These are phyloP conservation scores for Phengaris alcon DNA, from an alignment of 2,888 invertebrate genomes.

Conservation along the genomic window DNA sequence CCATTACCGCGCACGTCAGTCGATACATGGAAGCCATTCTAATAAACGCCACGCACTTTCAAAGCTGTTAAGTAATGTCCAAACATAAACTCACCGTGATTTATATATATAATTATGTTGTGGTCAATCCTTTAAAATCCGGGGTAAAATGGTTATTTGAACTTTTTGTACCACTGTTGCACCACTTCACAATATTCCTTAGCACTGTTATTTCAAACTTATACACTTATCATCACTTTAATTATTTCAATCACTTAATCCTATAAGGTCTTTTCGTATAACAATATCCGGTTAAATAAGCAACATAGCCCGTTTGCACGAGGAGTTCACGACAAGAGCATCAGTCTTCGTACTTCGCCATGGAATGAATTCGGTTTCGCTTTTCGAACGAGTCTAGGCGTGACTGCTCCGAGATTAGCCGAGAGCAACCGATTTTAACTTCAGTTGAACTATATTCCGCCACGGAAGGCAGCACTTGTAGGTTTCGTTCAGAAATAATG, in stretches of 20 bases:
- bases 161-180: conserved; percentile 60
- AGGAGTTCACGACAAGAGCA: conserved; percentile 74
- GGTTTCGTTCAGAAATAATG: conserved; percentile 46
- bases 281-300: conserved; percentile 64
- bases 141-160: conserved; percentile 54
- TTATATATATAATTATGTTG: conserved; percentile 52
- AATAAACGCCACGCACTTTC: conserved; percentile 63
- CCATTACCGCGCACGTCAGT: conserved; percentile 78
- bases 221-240: conserved; percentile 24
- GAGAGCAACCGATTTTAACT: conserved; percentile 56
- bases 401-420: conserved; percentile 71
- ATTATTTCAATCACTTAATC: conserved; percentile 59
- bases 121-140: conserved; percentile 73
- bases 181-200: conserved; percentile 66
- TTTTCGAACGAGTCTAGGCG: conserved; percentile 79
- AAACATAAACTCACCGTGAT: conserved; percentile 59
- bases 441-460: conserved; percentile 38
- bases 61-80: conserved; percentile 39
- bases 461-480: conserved; percentile 55
- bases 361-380: conserved; percentile 76
- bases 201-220: conserved; percentile 60
- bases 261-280: conserved; percentile 60
- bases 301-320: conserved; percentile 70
- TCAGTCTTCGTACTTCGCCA: conserved; percentile 76
- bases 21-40: conserved; percentile 77